Percentiles rank a stretch among this genome's conserved stretches.
Evolutionary conservation across 1,140 invertebrate species (phyloP).

Genomic region (Himalopsyche phryganea): DNA sequence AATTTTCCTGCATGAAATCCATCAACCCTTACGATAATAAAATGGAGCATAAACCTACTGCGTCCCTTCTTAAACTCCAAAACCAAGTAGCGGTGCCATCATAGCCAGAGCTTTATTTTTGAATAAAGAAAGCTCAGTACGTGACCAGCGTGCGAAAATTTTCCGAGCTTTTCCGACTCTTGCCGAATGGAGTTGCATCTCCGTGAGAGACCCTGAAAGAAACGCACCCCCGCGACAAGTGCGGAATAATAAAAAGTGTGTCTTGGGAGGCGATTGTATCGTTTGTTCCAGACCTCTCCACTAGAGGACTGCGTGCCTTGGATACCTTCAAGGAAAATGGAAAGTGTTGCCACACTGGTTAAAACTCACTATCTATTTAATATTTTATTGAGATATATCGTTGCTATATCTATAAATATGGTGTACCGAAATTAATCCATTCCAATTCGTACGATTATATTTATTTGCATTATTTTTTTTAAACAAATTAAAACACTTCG

Average conservation of each 20-base stretch:
- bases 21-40: background rate
- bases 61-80: too few relatives aligned
- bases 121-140: conserved; percentile 11
- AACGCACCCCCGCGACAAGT: conserved; percentile 15
- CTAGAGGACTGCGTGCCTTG: background rate
- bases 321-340: too few relatives aligned
- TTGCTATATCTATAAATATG: too few relatives aligned
- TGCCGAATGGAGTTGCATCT: conserved; percentile 1
- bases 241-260: conserved; percentile 31
- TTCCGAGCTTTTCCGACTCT: conserved; percentile 2
- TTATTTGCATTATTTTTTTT: too few relatives aligned
- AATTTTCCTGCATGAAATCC: background rate
- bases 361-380: too few relatives aligned
- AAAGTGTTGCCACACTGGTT: too few relatives aligned
- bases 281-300: conserved; percentile 26
- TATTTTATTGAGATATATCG: too few relatives aligned
- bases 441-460: too few relatives aligned
- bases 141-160: conserved; percentile 11
- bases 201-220: background rate
- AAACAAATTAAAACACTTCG: too few relatives aligned
- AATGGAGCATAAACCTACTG: background rate
- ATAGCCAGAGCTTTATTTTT: background rate
- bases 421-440: too few relatives aligned
- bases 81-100: background rate
- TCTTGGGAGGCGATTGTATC: conserved; percentile 19